Evolutionary conservation across 2,888 invertebrate species (phyloP), one percentile per base, ranked within the genome.

Genomic region (Penaeus monodon): DNA sequence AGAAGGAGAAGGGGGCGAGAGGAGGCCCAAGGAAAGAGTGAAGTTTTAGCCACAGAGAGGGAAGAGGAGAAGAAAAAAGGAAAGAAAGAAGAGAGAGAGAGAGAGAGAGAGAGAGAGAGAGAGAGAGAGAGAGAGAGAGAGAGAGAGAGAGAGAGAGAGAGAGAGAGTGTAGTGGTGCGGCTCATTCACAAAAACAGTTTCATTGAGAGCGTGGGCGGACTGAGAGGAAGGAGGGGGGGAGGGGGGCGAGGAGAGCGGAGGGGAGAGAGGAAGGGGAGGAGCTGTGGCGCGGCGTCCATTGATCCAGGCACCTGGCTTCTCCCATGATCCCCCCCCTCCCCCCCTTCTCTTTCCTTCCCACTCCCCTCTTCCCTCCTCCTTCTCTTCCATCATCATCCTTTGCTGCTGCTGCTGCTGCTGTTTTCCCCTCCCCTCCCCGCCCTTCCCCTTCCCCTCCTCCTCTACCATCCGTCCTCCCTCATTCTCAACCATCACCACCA

Each of bases 61-160:
- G 68, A 81, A 7, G n/a, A 14, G 17, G 1, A 0, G 29, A 2
- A n/a, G 7, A n/a, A 22, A 20, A 0, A 8, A 14, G 27, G 27
- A 57, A 22, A 33, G 17, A 7, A 4, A 27, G n/a, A 44, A 27
- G 44, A 29, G 29, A n/a, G 70, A 27, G 68, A 73, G 57, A 68
- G 81, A 81, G 29, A 44, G 81, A 70, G 81, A 49, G 64, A 64
- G 57, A 68, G 57, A 38, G 44, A 44, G 81, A 27, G 29, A 38
- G 49, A 44, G 57, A 27, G 4, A 68, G 68, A 44, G 20, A 38
- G 27, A 68, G 27, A 29, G 12, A 20, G 70, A 70, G 27, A 17
- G 44, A 38, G 24, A 1, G 10, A 10, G 1, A 44, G 10, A 10
- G 44, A 44, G 44, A 10, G 44, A 27, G 27, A 33, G 70, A 27